Conservation (phyloP, 1,140 invertebrate species). For the Asobara japonica region DNA sequence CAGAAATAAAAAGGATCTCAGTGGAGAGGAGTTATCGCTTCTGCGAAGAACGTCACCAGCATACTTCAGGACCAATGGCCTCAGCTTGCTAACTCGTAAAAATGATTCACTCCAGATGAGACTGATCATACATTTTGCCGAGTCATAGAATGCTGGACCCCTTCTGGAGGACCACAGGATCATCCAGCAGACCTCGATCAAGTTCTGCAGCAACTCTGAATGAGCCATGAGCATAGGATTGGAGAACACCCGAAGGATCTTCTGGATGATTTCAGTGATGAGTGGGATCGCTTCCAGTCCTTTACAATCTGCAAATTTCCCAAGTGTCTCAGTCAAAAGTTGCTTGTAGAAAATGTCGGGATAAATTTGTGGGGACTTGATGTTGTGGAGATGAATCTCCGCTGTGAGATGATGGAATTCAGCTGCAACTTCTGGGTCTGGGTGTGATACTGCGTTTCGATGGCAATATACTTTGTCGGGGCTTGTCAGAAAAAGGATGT, state of each 20-base stretch:
- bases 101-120: conserved; percentile 44
- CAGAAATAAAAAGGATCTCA: neutral
- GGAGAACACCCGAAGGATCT: neutral
- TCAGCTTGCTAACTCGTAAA: neutral
- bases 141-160: conserved; percentile 45
- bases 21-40: neutral
- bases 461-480: no score
- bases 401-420: conserved; percentile 22
- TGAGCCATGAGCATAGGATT: no score
- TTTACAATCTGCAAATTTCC: conserved; percentile 28
- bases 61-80: neutral
- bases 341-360: neutral
- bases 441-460: no score
- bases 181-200: conserved; percentile 48
- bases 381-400: neutral
- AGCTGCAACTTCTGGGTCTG: neutral
- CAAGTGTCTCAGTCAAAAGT: conserved; percentile 1
- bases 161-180: conserved; percentile 46
- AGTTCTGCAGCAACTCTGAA: no score
- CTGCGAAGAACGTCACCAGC: neutral
- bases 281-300: conserved; percentile 29
- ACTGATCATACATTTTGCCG: conserved; percentile 40
- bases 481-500: no score
- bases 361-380: neutral
- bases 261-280: neutral